phyloP scores from a whole-genome alignment of 1,140 invertebrate species.

The Bombus cullumanus region DNA sequence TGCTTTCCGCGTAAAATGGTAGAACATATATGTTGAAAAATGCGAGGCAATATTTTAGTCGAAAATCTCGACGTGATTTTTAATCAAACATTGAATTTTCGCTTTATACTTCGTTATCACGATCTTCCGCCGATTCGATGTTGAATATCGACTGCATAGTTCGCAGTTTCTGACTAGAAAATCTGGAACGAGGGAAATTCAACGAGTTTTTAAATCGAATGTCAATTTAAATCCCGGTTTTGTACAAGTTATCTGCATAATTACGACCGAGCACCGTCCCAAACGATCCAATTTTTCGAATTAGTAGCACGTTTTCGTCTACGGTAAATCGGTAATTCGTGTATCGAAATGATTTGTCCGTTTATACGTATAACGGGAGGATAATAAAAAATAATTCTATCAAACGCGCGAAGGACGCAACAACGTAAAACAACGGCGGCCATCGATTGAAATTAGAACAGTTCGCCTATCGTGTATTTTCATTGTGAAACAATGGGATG shows the following conservation, averaged over 20 bases:
- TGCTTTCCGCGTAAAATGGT: not conserved
- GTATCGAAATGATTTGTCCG: not conserved
- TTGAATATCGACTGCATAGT: not conserved
- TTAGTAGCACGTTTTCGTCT: not conserved
- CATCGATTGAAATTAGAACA: constrained; percentile 1
- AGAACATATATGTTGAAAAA: not conserved
- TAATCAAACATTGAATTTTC: not conserved
- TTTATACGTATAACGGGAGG: too few species aligned
- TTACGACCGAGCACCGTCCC: not conserved
- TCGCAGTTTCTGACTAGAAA: not conserved
- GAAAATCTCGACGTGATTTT: not conserved
- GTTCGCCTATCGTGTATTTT: not conserved
- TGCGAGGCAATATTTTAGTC: not conserved
- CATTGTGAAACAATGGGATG: not conserved
- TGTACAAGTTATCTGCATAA: not conserved
- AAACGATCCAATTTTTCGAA: not conserved
- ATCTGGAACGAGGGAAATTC: not conserved
- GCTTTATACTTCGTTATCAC: not conserved
- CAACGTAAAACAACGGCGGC: not conserved
- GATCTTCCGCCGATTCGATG: not conserved
- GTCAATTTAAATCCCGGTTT: not conserved
- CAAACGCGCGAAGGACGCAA: not conserved
- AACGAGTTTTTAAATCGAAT: constrained; percentile 1
- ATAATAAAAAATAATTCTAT: not conserved
- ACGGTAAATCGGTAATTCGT: not conserved